Evolutionary conservation across 1,140 invertebrate genomes (phyloP).

Genomic region (Trichonephila clavipes): DNA sequence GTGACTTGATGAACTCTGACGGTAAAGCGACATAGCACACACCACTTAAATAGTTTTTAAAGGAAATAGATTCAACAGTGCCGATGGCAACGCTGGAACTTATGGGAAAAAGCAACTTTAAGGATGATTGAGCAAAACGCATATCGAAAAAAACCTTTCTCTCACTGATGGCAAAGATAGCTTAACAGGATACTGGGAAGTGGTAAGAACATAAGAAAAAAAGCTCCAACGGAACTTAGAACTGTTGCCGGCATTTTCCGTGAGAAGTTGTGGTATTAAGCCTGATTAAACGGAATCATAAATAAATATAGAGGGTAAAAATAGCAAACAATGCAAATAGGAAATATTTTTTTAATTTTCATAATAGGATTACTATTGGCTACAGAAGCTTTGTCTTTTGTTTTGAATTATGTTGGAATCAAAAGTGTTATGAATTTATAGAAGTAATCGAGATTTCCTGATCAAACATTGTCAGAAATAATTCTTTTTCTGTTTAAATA

Average conservation of each 20-base stretch:
- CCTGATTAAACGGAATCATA: background rate
- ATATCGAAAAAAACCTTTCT: background rate
- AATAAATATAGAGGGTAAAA: background rate
- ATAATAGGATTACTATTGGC: conserved; percentile 2
- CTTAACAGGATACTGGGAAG: background rate
- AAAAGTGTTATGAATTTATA: too few relatives aligned
- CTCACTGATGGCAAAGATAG: background rate
- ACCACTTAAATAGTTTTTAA: background rate
- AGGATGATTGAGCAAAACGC: background rate
- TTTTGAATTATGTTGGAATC: too few relatives aligned
- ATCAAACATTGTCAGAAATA: too few relatives aligned
- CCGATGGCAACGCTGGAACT: conserved; percentile 1
- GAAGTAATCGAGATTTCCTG: too few relatives aligned
- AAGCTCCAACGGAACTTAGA: background rate
- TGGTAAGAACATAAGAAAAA: background rate
- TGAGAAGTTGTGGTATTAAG: background rate
- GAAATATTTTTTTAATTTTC: background rate
- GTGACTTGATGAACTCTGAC: background rate
- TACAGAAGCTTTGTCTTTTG: background rate
- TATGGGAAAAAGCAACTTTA: background rate
- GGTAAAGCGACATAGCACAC: background rate
- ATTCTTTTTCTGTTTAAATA: too few relatives aligned
- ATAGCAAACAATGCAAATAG: background rate
- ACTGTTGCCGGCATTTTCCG: background rate
- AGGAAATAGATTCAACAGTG: background rate